These are phyloP conservation scores for Caradrina kadenii DNA, from an alignment of 2,888 invertebrate genomes.

Conservation along the genomic window DNA sequence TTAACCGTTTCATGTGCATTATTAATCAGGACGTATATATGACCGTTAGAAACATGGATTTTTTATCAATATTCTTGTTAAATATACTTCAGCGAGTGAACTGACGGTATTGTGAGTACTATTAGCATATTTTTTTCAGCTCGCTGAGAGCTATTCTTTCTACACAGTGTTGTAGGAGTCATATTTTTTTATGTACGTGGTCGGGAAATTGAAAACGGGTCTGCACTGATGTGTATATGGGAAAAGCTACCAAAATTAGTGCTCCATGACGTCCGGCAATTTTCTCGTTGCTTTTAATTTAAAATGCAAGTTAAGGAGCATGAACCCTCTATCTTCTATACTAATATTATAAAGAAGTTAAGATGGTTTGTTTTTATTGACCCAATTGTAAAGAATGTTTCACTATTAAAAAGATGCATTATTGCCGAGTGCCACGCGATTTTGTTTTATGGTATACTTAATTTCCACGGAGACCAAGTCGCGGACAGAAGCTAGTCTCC, in stretches of 20 bases:
- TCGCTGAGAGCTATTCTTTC: not conserved
- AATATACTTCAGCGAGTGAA: not conserved
- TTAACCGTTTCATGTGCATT: slow-evolving; percentile 54
- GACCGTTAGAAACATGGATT: slow-evolving; percentile 2
- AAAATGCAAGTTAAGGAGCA: not conserved
- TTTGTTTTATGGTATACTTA: too few species aligned
- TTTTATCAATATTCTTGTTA: slow-evolving; percentile 6
- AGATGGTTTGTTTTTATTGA: too few species aligned
- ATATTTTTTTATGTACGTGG: slow-evolving; percentile 2
- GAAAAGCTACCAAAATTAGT: not conserved
- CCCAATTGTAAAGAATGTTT: too few species aligned
- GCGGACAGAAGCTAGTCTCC: too few species aligned
- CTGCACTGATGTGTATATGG: not conserved
- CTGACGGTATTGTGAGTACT: not conserved
- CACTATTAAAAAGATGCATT: too few species aligned
- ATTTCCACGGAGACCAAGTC: too few species aligned
- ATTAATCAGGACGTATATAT: slow-evolving; percentile 40
- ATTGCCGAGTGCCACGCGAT: too few species aligned
- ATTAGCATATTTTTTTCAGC: not conserved
- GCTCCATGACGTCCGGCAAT: not conserved
- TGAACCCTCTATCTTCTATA: too few species aligned
- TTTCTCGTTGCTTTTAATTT: not conserved
- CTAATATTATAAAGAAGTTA: too few species aligned
- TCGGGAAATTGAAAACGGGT: slow-evolving; percentile 2
- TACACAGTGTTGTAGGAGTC: not conserved